Percentiles rank a stretch among this genome's conserved stretches.
phyloP scores from a whole-genome alignment of 1,140 invertebrate species.

The Ctenoplectra terminalis region DNA sequence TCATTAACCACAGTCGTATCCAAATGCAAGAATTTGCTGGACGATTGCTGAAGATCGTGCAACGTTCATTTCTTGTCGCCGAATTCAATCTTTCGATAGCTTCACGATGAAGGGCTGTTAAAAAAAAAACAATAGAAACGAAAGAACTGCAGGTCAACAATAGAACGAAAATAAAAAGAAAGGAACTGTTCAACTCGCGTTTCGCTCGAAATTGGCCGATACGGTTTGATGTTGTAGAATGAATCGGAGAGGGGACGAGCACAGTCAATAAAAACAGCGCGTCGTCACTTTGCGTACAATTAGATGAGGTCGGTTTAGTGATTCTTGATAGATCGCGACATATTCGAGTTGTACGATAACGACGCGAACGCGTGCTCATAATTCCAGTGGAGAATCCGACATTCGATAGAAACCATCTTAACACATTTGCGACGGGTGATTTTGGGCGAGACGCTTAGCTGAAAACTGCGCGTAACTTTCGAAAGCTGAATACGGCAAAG shows the following conservation, averaged over 20 bases:
- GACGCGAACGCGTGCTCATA: neutral
- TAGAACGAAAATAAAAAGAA: neutral
- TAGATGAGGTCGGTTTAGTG: neutral
- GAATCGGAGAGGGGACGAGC: neutral
- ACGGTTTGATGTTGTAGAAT: constrained; percentile 29
- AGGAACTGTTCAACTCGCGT: constrained; percentile 6
- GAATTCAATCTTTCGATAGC: constrained; percentile 11
- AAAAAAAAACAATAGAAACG: neutral
- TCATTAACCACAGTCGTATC: constrained; percentile 21
- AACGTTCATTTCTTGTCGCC: constrained; percentile 35
- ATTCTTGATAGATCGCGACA: neutral
- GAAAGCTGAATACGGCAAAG: too few species aligned
- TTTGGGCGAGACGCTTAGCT: too few species aligned
- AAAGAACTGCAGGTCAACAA: neutral
- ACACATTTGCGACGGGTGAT: too few species aligned
- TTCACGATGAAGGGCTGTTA: constrained; percentile 33
- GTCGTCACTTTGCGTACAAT: constrained; percentile 10
- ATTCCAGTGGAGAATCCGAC: neutral
- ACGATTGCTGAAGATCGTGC: neutral
- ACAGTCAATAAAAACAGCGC: constrained; percentile 15
- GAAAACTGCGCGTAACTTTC: too few species aligned
- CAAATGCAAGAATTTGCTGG: constrained; percentile 18
- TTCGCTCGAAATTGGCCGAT: constrained; percentile 33
- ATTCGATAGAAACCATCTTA: too few species aligned
- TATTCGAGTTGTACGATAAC: neutral